A percentile compares a stretch with the other conserved stretches of the same genome.
Conservation (phyloP, 2,113 vertebrate species). For the Dinomys branickii region DNA sequence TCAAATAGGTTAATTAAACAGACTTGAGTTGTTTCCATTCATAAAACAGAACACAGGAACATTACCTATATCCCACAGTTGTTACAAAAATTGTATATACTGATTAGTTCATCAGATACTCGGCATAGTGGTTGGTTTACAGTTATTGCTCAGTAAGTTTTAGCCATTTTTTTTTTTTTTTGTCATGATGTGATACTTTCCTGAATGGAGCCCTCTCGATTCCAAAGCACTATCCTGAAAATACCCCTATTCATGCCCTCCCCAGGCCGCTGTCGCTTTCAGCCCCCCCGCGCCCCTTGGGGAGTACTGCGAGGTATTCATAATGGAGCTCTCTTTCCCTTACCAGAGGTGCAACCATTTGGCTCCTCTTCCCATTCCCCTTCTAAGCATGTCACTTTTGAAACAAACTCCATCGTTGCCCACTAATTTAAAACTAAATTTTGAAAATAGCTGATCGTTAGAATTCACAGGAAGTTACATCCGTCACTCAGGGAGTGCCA, state of each 20-base stretch:
- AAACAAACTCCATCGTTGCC: conserved; percentile 54
- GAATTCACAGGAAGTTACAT: conserved; percentile 65
- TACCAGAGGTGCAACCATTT: neutral
- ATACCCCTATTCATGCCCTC: neutral
- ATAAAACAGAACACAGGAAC: neutral
- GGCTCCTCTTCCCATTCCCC: conserved; percentile 7
- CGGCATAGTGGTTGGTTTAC: neutral
- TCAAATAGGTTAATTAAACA: neutral
- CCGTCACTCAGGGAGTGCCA: conserved; percentile 63
- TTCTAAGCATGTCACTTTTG: conserved; percentile 49
- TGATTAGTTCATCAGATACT: neutral
- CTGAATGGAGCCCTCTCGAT: neutral
- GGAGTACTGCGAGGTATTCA: neutral
- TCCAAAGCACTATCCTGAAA: neutral
- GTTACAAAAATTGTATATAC: neutral
- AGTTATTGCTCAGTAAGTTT: neutral
- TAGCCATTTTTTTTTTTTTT: neutral
- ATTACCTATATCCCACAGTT: neutral
- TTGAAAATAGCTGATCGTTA: conserved; percentile 69
- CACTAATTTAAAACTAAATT: conserved; percentile 66
- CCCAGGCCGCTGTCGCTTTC: neutral
- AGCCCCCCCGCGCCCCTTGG: no score
- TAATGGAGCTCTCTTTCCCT: neutral
- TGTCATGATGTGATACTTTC: neutral
- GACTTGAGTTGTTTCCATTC: neutral